phyloP scores from a whole-genome alignment of 2,797 vertebrate species.

The Leptatherina wallacei region DNA sequence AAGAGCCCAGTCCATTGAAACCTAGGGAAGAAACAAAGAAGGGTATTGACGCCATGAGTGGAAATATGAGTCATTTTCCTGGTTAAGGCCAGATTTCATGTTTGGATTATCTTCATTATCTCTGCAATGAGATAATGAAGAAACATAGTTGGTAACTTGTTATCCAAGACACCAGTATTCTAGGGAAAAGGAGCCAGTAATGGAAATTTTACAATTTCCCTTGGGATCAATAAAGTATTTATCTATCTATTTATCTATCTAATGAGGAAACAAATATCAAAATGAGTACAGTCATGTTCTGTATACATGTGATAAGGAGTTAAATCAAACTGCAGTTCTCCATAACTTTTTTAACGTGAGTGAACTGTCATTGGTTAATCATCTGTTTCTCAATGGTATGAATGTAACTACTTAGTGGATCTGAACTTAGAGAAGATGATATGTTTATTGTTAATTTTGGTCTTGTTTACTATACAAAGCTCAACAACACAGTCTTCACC shows the following conservation, averaged over 20 bases:
- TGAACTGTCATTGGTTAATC: no score
- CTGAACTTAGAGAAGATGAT: no score
- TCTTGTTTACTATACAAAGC: background rate
- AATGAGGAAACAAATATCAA: background rate
- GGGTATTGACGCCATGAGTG: background rate
- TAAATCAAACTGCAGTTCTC: background rate
- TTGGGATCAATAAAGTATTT: no score
- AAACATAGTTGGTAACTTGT: background rate
- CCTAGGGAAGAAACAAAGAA: slow-evolving; percentile 37
- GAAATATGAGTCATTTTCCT: slow-evolving; percentile 30
- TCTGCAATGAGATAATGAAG: background rate
- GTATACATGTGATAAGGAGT: background rate
- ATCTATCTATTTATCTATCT: no score
- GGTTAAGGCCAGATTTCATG: slow-evolving; percentile 8
- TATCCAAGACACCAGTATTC: no score
- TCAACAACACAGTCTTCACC: background rate
- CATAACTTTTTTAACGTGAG: background rate
- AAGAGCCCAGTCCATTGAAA: slow-evolving; percentile 68
- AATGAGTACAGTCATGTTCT: background rate
- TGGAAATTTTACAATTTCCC: no score
- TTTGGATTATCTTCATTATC: background rate
- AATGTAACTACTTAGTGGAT: no score
- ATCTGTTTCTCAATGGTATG: no score
- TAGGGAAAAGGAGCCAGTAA: no score
- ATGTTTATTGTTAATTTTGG: background rate